Evolutionary conservation across 1,140 invertebrate species (phyloP).

Genomic region (Rhysida immarginata): DNA sequence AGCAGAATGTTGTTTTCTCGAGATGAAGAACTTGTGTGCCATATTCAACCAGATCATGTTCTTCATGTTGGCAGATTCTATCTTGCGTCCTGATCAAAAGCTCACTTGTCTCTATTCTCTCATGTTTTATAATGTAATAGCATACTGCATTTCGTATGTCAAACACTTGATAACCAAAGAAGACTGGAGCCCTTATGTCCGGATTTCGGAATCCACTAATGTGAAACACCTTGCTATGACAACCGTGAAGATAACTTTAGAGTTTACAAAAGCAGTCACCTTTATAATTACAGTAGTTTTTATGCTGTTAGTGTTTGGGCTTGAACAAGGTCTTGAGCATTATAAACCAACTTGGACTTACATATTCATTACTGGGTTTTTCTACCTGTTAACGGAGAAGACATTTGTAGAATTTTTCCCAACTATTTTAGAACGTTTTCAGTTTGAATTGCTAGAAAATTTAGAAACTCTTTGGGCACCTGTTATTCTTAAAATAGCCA

Average conservation of each 20-base stretch:
- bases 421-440: conserved; percentile 36
- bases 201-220: conserved; percentile 49
- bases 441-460: conserved; percentile 44
- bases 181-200: conserved; percentile 56
- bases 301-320: conserved; percentile 51
- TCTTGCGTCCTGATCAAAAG: conserved; percentile 41
- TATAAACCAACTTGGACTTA: conserved; percentile 49
- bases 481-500: conserved; percentile 40
- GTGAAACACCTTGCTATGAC: conserved; percentile 64
- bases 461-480: conserved; percentile 49
- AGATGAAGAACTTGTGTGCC: background rate
- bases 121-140: conserved; percentile 64
- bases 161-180: conserved; percentile 51
- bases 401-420: conserved; percentile 48
- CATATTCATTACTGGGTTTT: conserved; percentile 45
- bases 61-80: conserved; percentile 50
- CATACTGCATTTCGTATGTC: conserved; percentile 56
- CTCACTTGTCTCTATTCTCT: conserved; percentile 54
- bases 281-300: conserved; percentile 64
- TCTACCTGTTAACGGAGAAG: conserved; percentile 56
- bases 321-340: conserved; percentile 55
- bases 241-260: conserved; percentile 58
- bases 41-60: conserved; percentile 42
- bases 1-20: background rate
- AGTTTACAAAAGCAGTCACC: conserved; percentile 65